phyloP scores from a whole-genome alignment of 2,888 invertebrate genomes.

The Gibbula magus region DNA sequence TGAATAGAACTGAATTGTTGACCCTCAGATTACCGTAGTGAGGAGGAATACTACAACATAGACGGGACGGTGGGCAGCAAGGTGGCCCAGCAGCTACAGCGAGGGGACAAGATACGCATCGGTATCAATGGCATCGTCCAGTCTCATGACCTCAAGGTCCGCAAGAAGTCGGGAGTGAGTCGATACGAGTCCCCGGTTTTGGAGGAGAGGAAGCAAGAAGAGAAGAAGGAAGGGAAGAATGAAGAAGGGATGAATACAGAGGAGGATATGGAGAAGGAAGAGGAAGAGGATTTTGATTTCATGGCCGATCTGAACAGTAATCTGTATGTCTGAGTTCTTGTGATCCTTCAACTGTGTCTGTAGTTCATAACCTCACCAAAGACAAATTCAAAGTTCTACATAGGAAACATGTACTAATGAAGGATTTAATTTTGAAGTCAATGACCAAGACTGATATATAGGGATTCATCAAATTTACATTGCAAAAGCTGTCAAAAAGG shows the following conservation, averaged over 20 bases:
- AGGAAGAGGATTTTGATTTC: conserved; percentile 19
- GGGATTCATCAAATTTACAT: no score
- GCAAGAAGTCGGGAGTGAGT: conserved; percentile 48
- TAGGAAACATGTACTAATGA: no score
- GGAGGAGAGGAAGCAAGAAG: neutral
- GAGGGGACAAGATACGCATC: conserved; percentile 68
- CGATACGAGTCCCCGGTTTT: neutral
- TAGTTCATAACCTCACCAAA: neutral
- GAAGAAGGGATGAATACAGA: neutral
- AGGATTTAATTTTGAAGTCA: no score
- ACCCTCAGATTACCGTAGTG: conserved; percentile 45
- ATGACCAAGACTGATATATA: no score
- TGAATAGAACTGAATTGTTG: no score
- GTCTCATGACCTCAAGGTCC: conserved; percentile 56
- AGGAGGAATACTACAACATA: conserved; percentile 63
- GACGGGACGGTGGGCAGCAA: conserved; percentile 66
- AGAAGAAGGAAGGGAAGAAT: conserved; percentile 7
- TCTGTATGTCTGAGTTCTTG: neutral
- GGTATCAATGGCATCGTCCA: conserved; percentile 67
- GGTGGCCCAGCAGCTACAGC: conserved; percentile 65
- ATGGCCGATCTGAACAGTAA: conserved; percentile 3
- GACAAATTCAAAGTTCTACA: no score
- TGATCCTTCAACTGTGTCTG: neutral
- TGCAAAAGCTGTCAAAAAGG: no score
- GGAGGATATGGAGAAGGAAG: neutral